phyloP scores from a whole-genome alignment of 2,113 vertebrate species.

The Craseonycteris thonglongyai region DNA sequence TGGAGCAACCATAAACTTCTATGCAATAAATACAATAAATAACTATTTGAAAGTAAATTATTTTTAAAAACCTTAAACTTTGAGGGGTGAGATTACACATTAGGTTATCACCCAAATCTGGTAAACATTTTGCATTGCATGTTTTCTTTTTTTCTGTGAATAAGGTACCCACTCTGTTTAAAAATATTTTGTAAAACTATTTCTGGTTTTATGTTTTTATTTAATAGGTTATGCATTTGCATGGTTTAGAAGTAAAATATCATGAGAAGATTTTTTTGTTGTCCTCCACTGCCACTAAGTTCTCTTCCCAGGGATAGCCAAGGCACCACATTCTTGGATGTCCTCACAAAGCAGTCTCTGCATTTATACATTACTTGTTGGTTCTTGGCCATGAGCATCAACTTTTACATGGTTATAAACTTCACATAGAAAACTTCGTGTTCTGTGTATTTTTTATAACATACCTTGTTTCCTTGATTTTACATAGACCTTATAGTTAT shows the following conservation, averaged over 20 bases:
- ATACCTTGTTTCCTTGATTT: not conserved
- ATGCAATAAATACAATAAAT: not conserved
- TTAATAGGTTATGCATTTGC: not conserved
- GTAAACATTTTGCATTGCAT: not conserved
- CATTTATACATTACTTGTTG: not conserved
- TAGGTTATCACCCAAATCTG: not conserved
- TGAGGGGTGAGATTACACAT: not conserved
- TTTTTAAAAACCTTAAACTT: not conserved
- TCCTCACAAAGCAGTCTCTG: not conserved
- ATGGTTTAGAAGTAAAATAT: not conserved
- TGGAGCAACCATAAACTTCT: not conserved
- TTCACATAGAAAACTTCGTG: not conserved
- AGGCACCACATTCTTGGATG: not conserved
- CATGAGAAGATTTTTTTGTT: not conserved
- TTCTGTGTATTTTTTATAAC: not conserved
- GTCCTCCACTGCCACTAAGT: not conserved
- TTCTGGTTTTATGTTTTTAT: constrained; percentile 11
- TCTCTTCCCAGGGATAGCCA: not conserved
- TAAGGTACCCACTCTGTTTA: not conserved
- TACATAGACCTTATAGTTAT: not conserved
- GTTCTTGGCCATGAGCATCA: not conserved
- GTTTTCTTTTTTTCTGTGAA: not conserved
- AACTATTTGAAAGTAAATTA: constrained; percentile 20
- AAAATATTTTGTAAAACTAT: not conserved
- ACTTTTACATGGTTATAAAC: not conserved